Evolutionary conservation across 2,888 invertebrate species (phyloP).

Genomic region (Amiota communis): DNA sequence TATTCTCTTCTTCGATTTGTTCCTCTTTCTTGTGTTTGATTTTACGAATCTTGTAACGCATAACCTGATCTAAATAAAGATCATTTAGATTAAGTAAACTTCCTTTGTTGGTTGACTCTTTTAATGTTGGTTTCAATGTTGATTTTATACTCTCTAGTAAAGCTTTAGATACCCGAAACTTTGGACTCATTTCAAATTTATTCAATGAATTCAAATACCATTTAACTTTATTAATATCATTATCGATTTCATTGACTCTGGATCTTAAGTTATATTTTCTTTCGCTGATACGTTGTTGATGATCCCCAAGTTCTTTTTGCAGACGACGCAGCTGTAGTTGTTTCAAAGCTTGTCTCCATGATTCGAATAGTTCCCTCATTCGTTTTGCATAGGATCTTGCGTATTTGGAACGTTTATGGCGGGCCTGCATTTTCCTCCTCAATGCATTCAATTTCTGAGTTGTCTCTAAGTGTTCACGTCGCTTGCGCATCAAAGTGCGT

Average conservation of each 20-base stretch:
- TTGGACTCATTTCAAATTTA: not conserved
- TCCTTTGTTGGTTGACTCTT: not conserved
- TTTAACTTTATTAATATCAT: not conserved
- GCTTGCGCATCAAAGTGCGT: not conserved
- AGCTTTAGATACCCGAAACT: not conserved
- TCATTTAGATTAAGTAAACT: no score
- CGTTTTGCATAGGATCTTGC: not conserved
- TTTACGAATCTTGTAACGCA: no score
- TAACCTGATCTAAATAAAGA: no score
- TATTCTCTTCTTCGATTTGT: no score
- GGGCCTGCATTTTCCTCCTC: not conserved
- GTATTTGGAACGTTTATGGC: not conserved
- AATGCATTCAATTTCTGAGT: not conserved
- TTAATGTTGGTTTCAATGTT: not conserved
- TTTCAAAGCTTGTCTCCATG: not conserved
- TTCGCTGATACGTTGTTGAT: not conserved
- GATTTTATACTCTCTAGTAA: not conserved
- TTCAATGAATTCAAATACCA: constrained; percentile 12
- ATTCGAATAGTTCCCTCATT: not conserved
- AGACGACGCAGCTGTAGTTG: not conserved
- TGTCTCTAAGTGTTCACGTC: not conserved
- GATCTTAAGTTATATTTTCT: not conserved
- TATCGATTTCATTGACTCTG: not conserved
- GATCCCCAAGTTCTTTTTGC: not conserved
- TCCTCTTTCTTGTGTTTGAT: no score